phyloP scores from a whole-genome alignment of 2,113 vertebrate species.

The Boleophthalmus pectinirostris region DNA sequence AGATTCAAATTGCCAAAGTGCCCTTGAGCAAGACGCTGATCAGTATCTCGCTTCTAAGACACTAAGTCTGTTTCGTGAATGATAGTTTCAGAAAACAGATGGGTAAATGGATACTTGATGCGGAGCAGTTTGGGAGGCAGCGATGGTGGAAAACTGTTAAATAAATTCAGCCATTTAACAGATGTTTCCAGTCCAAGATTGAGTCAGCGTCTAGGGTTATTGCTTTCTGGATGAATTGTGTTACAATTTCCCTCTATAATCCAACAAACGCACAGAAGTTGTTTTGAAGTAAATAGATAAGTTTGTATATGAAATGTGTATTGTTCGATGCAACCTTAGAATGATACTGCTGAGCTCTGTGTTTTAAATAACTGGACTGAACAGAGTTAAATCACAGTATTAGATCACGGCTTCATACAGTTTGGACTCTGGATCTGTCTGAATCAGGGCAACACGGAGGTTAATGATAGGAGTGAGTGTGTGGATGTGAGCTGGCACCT shows the following conservation, averaged over 20 bases:
- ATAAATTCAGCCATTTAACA: conserved; percentile 10
- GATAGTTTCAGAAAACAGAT: neutral
- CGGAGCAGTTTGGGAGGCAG: conserved; percentile 1
- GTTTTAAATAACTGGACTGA: neutral
- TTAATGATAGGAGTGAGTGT: conserved; percentile 66
- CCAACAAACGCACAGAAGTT: neutral
- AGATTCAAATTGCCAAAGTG: neutral
- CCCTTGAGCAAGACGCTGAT: neutral
- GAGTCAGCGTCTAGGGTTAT: neutral
- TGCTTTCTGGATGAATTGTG: neutral
- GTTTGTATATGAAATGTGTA: neutral
- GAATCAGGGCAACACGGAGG: conserved; percentile 56
- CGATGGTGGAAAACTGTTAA: conserved; percentile 1
- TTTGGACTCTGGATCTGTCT: conserved; percentile 48
- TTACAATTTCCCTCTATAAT: neutral
- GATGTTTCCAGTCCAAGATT: conserved; percentile 5
- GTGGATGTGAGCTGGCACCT: conserved; percentile 27
- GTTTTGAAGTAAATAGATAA: conserved; percentile 1
- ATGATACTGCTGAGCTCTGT: neutral
- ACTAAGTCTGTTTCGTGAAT: neutral
- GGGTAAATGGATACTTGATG: conserved; percentile 5
- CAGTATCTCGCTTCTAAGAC: neutral
- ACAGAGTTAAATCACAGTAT: neutral
- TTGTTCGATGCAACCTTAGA: neutral
- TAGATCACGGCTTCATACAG: conserved; percentile 10